Conservation (phyloP, 2,888 invertebrate genomes). For the Glaucopsyche alexis region DNA sequence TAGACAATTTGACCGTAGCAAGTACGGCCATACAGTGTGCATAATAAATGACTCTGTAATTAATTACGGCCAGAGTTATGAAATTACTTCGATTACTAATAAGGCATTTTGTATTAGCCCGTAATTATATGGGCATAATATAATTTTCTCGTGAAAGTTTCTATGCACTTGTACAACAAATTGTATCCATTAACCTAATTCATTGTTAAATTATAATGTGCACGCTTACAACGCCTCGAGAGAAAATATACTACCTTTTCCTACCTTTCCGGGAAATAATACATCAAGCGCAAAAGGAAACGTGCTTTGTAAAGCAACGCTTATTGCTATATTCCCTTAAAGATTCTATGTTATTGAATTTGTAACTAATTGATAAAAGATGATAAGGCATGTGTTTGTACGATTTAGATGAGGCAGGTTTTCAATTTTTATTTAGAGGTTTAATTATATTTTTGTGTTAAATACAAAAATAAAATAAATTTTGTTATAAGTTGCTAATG, state of each 20-base stretch:
- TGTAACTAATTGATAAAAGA: too few species aligned
- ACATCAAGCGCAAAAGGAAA: slow-evolving; percentile 22
- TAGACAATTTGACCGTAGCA: too few species aligned
- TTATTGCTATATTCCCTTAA: background rate
- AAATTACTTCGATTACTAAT: background rate
- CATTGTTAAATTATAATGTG: slow-evolving; percentile 4
- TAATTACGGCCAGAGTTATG: too few species aligned
- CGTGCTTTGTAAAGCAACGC: background rate
- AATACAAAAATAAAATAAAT: too few species aligned
- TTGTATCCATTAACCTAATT: slow-evolving; percentile 10
- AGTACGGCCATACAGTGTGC: too few species aligned
- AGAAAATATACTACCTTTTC: slow-evolving; percentile 2
- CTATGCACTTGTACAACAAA: background rate
- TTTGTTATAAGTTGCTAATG: too few species aligned
- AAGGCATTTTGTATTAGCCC: background rate
- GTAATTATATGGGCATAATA: background rate
- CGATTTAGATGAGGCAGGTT: too few species aligned
- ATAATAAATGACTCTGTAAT: too few species aligned
- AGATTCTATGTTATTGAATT: too few species aligned
- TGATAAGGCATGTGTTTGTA: too few species aligned
- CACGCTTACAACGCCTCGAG: background rate
- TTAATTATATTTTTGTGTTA: too few species aligned
- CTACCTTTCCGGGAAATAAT: slow-evolving; percentile 24
- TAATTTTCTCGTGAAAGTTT: background rate
- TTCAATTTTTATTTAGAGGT: too few species aligned